Conservation (phyloP, 2,797 vertebrate genomes). For the Enteromius unitaeniatus region DNA sequence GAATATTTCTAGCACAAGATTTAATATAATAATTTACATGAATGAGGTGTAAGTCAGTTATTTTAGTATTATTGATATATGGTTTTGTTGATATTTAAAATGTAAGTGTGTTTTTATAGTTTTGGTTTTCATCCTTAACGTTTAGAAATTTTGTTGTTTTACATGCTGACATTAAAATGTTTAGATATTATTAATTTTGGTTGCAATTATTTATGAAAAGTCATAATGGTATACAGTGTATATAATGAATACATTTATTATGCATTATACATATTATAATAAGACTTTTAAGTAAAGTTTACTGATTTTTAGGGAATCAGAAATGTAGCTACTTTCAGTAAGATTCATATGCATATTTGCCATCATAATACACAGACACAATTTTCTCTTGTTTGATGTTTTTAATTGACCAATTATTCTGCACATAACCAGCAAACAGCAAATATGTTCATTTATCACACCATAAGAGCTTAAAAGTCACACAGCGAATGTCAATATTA, state of each 20-base stretch:
- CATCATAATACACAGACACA: not conserved
- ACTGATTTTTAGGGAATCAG: not conserved
- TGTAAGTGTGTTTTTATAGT: not conserved
- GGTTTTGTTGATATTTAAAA: not conserved
- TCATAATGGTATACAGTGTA: no score
- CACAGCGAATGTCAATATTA: not conserved
- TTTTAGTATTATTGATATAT: not conserved
- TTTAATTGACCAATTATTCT: conserved; percentile 15
- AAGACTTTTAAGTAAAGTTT: no score
- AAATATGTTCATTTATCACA: conserved; percentile 10
- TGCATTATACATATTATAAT: no score
- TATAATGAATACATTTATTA: no score
- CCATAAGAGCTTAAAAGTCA: not conserved
- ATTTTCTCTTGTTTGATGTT: conserved; percentile 7
- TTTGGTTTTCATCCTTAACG: not conserved
- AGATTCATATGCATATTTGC: not conserved
- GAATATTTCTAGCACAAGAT: conserved; percentile 1
- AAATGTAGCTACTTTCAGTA: not conserved
- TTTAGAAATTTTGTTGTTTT: not conserved
- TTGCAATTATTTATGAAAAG: no score
- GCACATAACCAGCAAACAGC: conserved; percentile 39
- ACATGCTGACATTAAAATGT: not conserved
- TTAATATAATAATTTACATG: not conserved
- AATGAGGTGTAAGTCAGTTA: not conserved
- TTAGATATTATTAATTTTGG: not conserved